phyloP scores from a whole-genome alignment of 2,888 invertebrate genomes.

The Drosophila quasianomalipes region DNA sequence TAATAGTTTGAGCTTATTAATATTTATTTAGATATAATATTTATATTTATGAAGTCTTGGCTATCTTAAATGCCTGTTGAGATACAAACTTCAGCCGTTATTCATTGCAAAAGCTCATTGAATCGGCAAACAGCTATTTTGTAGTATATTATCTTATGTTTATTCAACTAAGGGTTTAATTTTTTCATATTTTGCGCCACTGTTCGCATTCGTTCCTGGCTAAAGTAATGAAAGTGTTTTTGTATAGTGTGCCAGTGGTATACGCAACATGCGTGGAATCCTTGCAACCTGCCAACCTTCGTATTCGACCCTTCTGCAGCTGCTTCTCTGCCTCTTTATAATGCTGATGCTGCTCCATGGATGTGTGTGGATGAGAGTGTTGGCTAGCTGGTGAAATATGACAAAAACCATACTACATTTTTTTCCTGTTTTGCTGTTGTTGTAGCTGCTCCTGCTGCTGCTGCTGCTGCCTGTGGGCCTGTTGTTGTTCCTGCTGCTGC shows the following conservation, averaged over 20 bases:
- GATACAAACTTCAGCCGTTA: not conserved
- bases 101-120: not conserved
- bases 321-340: constrained; percentile 27
- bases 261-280: constrained; percentile 79
- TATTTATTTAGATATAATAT: not conserved
- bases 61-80: not conserved
- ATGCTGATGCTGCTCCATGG: constrained; percentile 44
- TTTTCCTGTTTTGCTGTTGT: constrained; percentile 41
- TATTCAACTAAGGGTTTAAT: not conserved
- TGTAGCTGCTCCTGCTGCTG: constrained; percentile 22
- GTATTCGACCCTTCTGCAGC: constrained; percentile 14
- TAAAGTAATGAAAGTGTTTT: constrained; percentile 79
- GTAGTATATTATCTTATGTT: not conserved
- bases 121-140: not conserved
- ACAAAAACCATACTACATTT: constrained; percentile 78
- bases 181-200: constrained; percentile 18
- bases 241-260: constrained; percentile 68
- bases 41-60: not conserved
- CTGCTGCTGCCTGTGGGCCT: constrained; percentile 49
- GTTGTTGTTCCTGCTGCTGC: constrained; percentile 27
- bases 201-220: constrained; percentile 37
- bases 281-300: constrained; percentile 17
- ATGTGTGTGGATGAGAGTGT: constrained; percentile 10
- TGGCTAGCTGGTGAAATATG: constrained; percentile 73
- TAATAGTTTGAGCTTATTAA: not conserved